Conservation (phyloP, 2,797 vertebrate genomes). For the Microctenopoma stevenorrisi region DNA sequence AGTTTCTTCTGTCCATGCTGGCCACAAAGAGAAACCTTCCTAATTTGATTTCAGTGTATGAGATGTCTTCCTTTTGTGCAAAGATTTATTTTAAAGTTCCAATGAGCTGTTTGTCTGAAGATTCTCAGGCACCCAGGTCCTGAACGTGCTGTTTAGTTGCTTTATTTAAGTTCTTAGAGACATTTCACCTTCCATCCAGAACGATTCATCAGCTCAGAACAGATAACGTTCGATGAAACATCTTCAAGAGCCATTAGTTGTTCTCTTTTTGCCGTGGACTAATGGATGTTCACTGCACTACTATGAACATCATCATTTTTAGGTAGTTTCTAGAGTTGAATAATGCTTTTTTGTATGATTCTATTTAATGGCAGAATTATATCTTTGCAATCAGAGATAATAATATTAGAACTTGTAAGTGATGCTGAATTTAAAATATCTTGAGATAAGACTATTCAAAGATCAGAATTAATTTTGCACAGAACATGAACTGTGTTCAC, state of each 20-base stretch:
- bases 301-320: background rate
- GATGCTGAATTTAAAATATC: background rate
- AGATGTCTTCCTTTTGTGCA: background rate
- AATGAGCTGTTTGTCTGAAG: background rate
- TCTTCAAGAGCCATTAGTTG: no score
- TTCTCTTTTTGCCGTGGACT: background rate
- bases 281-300: background rate
- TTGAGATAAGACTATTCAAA: background rate
- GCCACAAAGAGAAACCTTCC: background rate
- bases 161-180: no score
- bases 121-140: no score
- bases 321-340: background rate
- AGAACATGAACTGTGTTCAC: background rate
- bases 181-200: no score
- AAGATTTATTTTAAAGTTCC: background rate
- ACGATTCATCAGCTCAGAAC: no score
- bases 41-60: background rate
- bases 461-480: background rate
- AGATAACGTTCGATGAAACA: no score
- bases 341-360: background rate
- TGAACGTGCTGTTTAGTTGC: no score
- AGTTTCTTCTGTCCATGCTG: slow-evolving; percentile 5
- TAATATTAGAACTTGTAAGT: background rate
- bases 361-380: background rate
- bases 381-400: background rate